Base-by-base conservation (phyloP, 2,113 vertebrate species). In the Eurypyga helias region DNA sequence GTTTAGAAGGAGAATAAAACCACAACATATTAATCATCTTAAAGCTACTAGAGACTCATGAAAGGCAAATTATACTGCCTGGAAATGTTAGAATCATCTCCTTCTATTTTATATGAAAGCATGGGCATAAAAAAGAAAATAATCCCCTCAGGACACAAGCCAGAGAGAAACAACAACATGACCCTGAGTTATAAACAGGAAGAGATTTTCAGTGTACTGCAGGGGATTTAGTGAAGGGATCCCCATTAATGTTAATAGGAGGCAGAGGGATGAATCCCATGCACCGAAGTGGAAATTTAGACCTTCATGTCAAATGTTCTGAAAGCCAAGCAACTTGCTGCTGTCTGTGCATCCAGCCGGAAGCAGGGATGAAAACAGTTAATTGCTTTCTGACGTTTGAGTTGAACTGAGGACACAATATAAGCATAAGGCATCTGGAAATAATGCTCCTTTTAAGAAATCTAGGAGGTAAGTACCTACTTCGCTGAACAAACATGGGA, bases 201-300 rank as follows among this genome's bases (percentile, higher is more conserved):
- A 94, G 79, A 94, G 83, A 95, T 95, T 95, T 96, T 80, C 71
- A 72, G 2, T 65, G 78, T 87, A n/a, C 78, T 91, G 69, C 41
- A 78, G 71, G 43, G 72, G 95, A 94, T 96, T 94, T 93, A 82
- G 84, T 61, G 62, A 83, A 81, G 48, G 83, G 85, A 95, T 95
- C 87, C 49, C 81, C 83, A 69, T 89, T 95, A 89, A 65, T 31
- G 31, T 29, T 69, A 78, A 51, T 49, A 86, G 75, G 61, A 94
- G 48, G 67, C 48, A 89, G 61, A 61, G 31, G 28, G 57, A 76
- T 78, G 93, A 91, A 90, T 87, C 54, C 82, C 73, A 84, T 0
- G 1, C 36, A 77, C 33, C 62, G 71, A 78, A 58, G 52, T 60
- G 55, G 43, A 94, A 92, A 83, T 87, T 72, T 55, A 62, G 73